A percentile compares a stretch with the other conserved stretches of the same genome.
phyloP scores from a whole-genome alignment of 2,888 invertebrate genomes.

The Desoria tigrina region DNA sequence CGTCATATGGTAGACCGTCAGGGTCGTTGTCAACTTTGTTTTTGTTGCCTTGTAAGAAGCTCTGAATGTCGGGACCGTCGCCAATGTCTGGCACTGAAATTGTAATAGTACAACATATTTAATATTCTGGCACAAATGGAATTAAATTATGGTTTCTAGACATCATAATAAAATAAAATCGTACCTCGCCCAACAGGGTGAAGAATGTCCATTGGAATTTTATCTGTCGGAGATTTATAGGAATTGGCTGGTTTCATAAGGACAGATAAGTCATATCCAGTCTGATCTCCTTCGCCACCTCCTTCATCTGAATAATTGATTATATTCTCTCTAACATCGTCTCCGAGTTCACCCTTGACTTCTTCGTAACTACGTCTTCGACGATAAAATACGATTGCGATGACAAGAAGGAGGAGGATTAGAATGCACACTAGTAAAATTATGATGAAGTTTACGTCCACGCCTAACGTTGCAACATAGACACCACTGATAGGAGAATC shows the following conservation, averaged over 20 bases:
- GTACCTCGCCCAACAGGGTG: constrained; percentile 54
- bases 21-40: constrained; percentile 88
- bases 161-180: neutral
- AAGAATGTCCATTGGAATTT: constrained; percentile 49
- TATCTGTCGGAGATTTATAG: constrained; percentile 48
- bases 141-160: neutral
- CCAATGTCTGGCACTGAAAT: constrained; percentile 59
- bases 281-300: constrained; percentile 92
- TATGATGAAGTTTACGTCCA: constrained; percentile 82
- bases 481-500: constrained; percentile 29
- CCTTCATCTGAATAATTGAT: constrained; percentile 98
- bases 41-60: constrained; percentile 86
- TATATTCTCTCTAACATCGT: constrained; percentile 95
- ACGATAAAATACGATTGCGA: constrained; percentile 85
- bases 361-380: constrained; percentile 74
- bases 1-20: constrained; percentile 89
- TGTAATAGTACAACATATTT: neutral
- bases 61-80: constrained; percentile 79
- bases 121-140: neutral
- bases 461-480: constrained; percentile 70
- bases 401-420: constrained; percentile 77
- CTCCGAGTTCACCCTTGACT: constrained; percentile 82
- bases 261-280: constrained; percentile 84
- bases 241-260: constrained; percentile 58
- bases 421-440: constrained; percentile 86